Evolutionary conservation across 2,888 invertebrate species (phyloP).

Genomic region (Erebia palarica): DNA sequence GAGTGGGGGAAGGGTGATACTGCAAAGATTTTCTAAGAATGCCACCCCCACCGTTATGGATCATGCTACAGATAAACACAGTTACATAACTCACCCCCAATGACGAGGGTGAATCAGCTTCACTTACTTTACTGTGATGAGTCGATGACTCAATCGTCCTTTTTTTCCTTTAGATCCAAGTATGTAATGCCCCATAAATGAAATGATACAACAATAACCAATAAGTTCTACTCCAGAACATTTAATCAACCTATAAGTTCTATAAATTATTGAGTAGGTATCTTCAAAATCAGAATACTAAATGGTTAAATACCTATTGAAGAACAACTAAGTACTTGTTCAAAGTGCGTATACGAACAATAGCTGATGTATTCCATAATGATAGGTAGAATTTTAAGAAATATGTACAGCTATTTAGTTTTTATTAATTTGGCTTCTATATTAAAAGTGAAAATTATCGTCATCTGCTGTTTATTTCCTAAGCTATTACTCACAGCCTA

Average conservation of each 20-base stretch:
- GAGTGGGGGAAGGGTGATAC: conserved; percentile 47
- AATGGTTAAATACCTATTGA: too few species aligned
- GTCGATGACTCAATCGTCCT: not conserved
- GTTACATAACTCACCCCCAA: conserved; percentile 24
- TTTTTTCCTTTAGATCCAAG: not conserved
- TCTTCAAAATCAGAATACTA: too few species aligned
- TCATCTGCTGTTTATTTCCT: conserved; percentile 27
- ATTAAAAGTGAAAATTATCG: conserved; percentile 8
- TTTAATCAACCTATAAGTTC: too few species aligned
- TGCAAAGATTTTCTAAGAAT: conserved; percentile 37
- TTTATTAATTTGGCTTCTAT: not conserved
- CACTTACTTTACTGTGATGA: conserved; percentile 4
- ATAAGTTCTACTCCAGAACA: too few species aligned
- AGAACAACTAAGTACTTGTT: too few species aligned
- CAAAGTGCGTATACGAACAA: too few species aligned
- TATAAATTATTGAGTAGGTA: too few species aligned
- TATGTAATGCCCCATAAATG: too few species aligned
- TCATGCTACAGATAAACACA: conserved; percentile 23
- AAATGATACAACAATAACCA: too few species aligned
- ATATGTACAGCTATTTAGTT: not conserved
- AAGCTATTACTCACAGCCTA: conserved; percentile 37
- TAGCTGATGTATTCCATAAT: too few species aligned
- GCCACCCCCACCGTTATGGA: conserved; percentile 35
- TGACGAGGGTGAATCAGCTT: conserved; percentile 18
- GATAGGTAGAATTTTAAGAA: too few species aligned